Evolutionary conservation across 1,140 invertebrate species (phyloP), one percentile per base, ranked within the genome.

Genomic region (Homalodisca vitripennis): DNA sequence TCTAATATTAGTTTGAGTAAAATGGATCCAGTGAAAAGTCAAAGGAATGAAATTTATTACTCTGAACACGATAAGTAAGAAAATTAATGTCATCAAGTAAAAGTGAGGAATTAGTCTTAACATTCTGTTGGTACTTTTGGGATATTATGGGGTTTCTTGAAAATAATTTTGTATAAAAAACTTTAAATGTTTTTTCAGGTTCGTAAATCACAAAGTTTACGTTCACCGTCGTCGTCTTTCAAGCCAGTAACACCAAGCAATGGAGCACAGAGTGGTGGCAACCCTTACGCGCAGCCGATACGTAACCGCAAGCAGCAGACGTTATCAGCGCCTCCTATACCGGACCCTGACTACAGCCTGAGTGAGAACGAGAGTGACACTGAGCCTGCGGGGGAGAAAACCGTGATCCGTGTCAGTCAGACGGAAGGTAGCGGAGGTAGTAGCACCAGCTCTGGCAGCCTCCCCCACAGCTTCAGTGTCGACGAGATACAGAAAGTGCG

Each of bases 331-430:
- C 92, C 92, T 12, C 90, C 90, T 2, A 95, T 95, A 68, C 93
- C 93, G 0, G 93, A 95, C 75, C 93, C 93, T 0, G 93, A 95
- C 80, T 95, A 95, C 80, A 94, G 90, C 78, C 85, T 92, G 75
- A 92, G 89, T 66, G 91, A 92, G 75, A 91, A 89, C 0, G 83
- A 84, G 53, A 79, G 77, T 3, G 81, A 81, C n/a, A 78, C 77
- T 20, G 78, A 83, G 30, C 79, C 78, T 14, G 87, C 87, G 67
- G 87, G 86, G 29, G 80, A 82, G 32, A 82, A 81, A 30, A 79
- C 79, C 0, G 79, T 79, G 0, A 78, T 78, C 0, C 22, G 66
- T 29, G 70, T 69, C 1, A 66, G 30, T 10, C 72, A 72, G 32
- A 70, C 60, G 3, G 74, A 75, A 63, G 73, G 71, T 3, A 72